Percentiles rank a stretch among this genome's conserved stretches.
Evolutionary conservation across 2,797 vertebrate species (phyloP).

Genomic region (Caiman crocodilus): DNA sequence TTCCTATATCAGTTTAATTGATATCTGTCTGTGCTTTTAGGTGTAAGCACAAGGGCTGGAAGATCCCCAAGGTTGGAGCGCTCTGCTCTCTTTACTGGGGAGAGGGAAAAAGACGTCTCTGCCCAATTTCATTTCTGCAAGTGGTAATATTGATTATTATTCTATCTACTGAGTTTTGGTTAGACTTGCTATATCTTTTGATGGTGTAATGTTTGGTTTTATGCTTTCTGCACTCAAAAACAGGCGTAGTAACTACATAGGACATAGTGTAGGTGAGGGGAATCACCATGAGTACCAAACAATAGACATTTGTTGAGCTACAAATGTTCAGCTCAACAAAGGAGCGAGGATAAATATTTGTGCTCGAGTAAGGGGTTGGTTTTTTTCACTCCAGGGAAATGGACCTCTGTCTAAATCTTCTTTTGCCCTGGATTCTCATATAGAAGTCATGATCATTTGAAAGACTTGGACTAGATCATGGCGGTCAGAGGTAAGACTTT

Average conservation of each 20-base stretch:
- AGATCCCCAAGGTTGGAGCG: background rate
- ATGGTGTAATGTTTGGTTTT: background rate
- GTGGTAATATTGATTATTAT: background rate
- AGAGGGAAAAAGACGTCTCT: background rate
- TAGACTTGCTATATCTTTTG: background rate
- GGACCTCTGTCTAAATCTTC: background rate
- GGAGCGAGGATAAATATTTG: background rate
- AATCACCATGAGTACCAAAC: background rate
- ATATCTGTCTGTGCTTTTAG: background rate
- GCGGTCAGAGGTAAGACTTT: background rate
- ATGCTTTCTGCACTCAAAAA: background rate
- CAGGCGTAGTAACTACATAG: background rate
- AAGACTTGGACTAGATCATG: background rate
- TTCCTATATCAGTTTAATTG: background rate
- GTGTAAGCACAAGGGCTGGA: background rate
- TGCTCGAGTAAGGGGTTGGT: no score
- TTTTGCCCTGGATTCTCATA: background rate
- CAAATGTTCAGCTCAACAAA: background rate
- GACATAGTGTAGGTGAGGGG: background rate
- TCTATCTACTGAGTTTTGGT: background rate
- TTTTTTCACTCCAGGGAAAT: background rate
- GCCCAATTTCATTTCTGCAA: background rate
- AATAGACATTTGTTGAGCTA: background rate
- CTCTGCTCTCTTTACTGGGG: background rate
- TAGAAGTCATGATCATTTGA: no score